phyloP scores from a whole-genome alignment of 1,140 invertebrate genomes.

The Trachymyrmex cornetzi region DNA sequence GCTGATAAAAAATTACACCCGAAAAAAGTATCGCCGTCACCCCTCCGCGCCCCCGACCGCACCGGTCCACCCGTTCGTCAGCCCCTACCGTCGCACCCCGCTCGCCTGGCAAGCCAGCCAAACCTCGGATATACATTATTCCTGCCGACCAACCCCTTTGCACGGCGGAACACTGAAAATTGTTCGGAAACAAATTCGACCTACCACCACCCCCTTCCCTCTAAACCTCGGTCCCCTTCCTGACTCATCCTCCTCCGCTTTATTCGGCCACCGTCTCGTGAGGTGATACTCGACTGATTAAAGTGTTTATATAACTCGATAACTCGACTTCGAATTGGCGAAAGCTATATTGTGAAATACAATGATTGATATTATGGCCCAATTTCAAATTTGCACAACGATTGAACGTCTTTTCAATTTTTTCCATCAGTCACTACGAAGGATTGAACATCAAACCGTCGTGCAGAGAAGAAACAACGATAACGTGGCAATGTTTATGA shows the following conservation, averaged over 20 bases:
- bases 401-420: background rate
- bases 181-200: conserved; percentile 79
- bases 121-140: conserved; percentile 82
- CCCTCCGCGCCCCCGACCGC: conserved; percentile 67
- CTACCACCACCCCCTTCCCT: background rate
- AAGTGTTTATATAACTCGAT: conserved; percentile 53
- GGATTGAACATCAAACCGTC: background rate
- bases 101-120: conserved; percentile 71
- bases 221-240: conserved; percentile 37
- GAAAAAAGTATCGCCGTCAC: conserved; percentile 82
- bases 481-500: background rate
- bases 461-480: background rate
- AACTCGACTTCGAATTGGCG: background rate
- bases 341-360: background rate
- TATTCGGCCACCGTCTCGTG: conserved; percentile 31
- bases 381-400: background rate
- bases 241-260: conserved; percentile 3
- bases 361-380: background rate
- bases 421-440: background rate
- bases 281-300: conserved; percentile 62
- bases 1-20: conserved; percentile 85
- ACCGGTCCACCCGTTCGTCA: conserved; percentile 50
- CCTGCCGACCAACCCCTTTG: conserved; percentile 77
- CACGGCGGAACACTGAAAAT: conserved; percentile 77
- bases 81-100: conserved; percentile 46